phyloP scores from a whole-genome alignment of 2,113 vertebrate species.

The Oryzias celebensis region DNA sequence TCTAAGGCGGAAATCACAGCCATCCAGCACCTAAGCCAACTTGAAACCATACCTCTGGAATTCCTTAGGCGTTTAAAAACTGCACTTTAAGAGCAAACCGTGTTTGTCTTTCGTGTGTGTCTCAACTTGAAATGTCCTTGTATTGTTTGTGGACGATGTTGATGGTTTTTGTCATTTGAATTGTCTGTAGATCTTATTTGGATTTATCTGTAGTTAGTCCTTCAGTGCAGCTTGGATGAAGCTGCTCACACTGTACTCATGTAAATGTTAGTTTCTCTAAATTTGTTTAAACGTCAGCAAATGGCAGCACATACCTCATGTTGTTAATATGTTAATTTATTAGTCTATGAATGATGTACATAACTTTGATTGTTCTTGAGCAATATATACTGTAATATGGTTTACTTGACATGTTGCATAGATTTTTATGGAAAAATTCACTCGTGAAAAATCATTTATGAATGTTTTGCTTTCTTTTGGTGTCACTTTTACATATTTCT shows the following conservation, averaged over 20 bases:
- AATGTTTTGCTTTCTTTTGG: conserved; percentile 19
- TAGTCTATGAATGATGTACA: conserved; percentile 52
- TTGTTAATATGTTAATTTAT: conserved; percentile 58
- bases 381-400: conserved; percentile 76
- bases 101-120: conserved; percentile 40
- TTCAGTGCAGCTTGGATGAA: conserved; percentile 42
- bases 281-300: conserved; percentile 48
- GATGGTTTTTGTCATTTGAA: conserved; percentile 28
- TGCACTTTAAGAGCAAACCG: conserved; percentile 72
- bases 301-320: conserved; percentile 72
- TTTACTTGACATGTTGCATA: conserved; percentile 61
- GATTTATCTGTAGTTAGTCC: conserved; percentile 56
- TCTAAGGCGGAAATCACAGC: conserved; percentile 33
- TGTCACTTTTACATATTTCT: conserved; percentile 15
- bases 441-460: conserved; percentile 46
- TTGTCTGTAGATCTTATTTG: conserved; percentile 37
- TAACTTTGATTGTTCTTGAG: conserved; percentile 72
- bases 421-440: conserved; percentile 66
- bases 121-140: conserved; percentile 33
- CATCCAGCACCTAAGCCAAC: conserved; percentile 58
- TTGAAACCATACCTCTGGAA: conserved; percentile 70
- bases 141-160: conserved; percentile 14
- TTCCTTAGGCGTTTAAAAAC: conserved; percentile 67
- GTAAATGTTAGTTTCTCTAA: conserved; percentile 31
- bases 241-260: conserved; percentile 41